Percentiles rank a stretch among this genome's conserved stretches.
Conservation (phyloP, 2,113 vertebrate species). For the Cryptotis parvus region DNA sequence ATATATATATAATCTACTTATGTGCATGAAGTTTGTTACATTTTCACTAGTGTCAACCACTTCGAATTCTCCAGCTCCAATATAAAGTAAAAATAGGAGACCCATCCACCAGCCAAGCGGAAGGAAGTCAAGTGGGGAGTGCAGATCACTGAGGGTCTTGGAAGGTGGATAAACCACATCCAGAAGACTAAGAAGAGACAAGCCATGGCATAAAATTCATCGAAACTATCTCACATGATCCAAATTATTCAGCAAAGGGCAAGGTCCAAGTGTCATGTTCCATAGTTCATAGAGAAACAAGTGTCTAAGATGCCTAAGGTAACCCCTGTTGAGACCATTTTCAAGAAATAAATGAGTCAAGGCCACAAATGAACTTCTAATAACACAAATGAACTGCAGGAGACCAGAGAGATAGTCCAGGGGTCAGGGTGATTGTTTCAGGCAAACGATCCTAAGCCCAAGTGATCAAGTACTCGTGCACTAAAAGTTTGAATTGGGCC, state of each 20-base stretch:
- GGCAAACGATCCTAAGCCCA: background rate
- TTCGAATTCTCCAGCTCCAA: background rate
- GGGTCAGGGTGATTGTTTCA: background rate
- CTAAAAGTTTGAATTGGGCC: background rate
- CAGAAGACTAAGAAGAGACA: background rate
- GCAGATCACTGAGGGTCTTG: background rate
- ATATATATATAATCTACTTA: too few relatives aligned
- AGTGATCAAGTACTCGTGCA: background rate
- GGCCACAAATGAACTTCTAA: too few relatives aligned
- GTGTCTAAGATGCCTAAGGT: background rate
- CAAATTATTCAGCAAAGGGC: background rate
- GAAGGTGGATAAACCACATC: background rate
- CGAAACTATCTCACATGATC: background rate
- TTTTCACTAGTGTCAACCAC: conserved; percentile 1
- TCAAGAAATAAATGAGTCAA: background rate
- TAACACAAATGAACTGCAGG: background rate
- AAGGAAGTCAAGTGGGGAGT: background rate
- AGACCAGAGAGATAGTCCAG: background rate
- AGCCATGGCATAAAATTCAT: background rate
- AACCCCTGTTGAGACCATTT: background rate
- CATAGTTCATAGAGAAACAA: background rate
- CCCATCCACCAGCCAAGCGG: background rate
- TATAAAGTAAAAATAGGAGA: background rate
- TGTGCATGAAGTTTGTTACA: background rate
- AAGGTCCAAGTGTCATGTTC: background rate